A percentile compares a stretch with the other conserved stretches of the same genome.
phyloP scores from a whole-genome alignment of 1,140 invertebrate genomes.

The Drosophila suzukii region DNA sequence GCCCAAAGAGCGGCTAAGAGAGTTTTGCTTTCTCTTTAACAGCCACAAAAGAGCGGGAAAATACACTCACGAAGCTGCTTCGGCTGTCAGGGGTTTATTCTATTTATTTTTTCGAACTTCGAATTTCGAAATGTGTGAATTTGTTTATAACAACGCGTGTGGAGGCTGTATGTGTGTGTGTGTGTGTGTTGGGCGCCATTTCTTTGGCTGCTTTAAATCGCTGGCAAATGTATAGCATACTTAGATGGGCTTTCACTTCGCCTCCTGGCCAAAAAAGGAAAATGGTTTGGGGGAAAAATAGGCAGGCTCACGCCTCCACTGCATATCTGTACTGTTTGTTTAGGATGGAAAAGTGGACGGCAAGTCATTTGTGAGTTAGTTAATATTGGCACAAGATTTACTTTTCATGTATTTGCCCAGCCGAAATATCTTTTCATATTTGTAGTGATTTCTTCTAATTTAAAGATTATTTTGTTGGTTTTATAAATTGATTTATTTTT shows the following conservation, averaged over 20 bases:
- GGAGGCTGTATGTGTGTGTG: constrained; percentile 28
- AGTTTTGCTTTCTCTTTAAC: constrained; percentile 4
- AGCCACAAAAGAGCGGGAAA: constrained; percentile 18
- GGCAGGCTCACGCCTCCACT: background rate
- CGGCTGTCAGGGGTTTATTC: constrained; percentile 16
- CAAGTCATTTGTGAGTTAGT: constrained; percentile 47
- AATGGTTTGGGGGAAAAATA: background rate
- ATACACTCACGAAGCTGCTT: constrained; percentile 18
- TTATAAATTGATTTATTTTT: constrained; percentile 52
- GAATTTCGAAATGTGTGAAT: constrained; percentile 80
- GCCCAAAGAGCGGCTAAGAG: constrained; percentile 18
- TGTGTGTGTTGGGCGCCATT: constrained; percentile 49
- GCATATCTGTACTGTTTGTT: constrained; percentile 40
- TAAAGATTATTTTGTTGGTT: constrained; percentile 22
- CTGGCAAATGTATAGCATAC: constrained; percentile 59
- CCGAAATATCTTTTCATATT: constrained; percentile 52
- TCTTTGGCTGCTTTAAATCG: constrained; percentile 61
- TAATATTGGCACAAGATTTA: constrained; percentile 49
- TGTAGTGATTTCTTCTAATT: constrained; percentile 41
- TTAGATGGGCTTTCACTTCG: constrained; percentile 34
- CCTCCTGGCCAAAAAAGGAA: background rate
- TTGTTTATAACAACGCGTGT: constrained; percentile 61
- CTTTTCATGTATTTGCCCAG: constrained; percentile 41
- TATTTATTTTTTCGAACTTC: constrained; percentile 59
- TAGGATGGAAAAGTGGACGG: constrained; percentile 45